Conservation (phyloP, 2,888 invertebrate species). For the Hartigia nigra region DNA sequence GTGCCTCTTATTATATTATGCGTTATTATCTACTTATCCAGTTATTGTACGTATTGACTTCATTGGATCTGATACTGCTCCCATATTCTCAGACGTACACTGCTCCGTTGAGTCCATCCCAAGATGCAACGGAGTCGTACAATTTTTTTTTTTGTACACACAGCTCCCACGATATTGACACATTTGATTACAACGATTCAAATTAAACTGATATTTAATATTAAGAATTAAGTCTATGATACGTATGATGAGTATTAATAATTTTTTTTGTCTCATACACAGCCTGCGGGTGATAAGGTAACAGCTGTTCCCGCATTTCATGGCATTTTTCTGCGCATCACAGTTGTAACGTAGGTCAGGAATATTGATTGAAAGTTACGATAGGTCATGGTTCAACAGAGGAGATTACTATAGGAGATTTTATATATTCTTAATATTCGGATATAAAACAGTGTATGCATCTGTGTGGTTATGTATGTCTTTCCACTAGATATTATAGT, state of each 20-base stretch:
- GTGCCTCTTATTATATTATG: constrained; percentile 59
- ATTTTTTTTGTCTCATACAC: background rate
- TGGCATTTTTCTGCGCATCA: background rate
- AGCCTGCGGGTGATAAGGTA: background rate
- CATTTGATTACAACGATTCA: background rate
- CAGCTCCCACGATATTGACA: no score
- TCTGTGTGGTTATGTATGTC: background rate
- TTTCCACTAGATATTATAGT: background rate
- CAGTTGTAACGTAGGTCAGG: background rate
- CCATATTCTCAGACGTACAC: background rate
- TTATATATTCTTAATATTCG: background rate
- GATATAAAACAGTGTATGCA: background rate
- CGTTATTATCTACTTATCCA: constrained; percentile 62
- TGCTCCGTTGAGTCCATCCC: background rate
- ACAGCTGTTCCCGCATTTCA: background rate
- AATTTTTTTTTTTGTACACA: background rate
- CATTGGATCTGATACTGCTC: constrained; percentile 52
- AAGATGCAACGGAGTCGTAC: background rate
- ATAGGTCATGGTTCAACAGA: background rate
- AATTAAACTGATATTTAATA: no score
- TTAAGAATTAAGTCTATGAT: background rate
- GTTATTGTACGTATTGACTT: constrained; percentile 58
- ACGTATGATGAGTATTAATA: background rate
- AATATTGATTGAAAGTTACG: background rate
- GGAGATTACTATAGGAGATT: background rate